Evolutionary conservation across 2,888 invertebrate species (phyloP).

Genomic region (Pachymerium ferrugineum): DNA sequence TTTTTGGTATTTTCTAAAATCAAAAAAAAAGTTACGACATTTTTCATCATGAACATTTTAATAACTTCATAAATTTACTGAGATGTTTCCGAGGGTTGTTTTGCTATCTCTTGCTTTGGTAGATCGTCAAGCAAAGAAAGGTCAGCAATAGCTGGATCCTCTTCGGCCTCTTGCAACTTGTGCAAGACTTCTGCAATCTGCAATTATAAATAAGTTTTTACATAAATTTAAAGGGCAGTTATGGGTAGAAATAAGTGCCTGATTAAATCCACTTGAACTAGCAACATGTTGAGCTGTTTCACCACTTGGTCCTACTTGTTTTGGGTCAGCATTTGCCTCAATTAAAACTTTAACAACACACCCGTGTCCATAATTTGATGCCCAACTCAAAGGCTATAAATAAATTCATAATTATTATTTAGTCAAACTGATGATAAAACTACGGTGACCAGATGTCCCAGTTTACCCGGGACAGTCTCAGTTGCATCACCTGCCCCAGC

Average conservation of each 20-base stretch:
- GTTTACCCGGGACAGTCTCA: too few species aligned
- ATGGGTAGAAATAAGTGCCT: slow-evolving; percentile 38
- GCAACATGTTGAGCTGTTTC: slow-evolving; percentile 44
- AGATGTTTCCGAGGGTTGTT: neutral
- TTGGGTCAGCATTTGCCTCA: slow-evolving; percentile 42
- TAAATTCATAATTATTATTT: neutral
- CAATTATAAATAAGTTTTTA: neutral
- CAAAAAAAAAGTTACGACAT: neutral
- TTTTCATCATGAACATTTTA: neutral
- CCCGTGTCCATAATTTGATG: slow-evolving; percentile 44
- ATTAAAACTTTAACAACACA: slow-evolving; percentile 44
- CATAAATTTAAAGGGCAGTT: neutral
- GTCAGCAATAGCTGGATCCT: neutral
- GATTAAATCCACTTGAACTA: slow-evolving; percentile 39
- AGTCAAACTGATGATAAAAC: slow-evolving; percentile 16
- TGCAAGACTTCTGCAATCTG: slow-evolving; percentile 24
- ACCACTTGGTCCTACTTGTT: slow-evolving; percentile 41
- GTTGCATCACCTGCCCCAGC: neutral
- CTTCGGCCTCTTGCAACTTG: neutral
- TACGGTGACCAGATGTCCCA: too few species aligned
- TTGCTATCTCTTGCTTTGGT: neutral
- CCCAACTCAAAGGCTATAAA: slow-evolving; percentile 46
- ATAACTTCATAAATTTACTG: neutral
- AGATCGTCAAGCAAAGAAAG: neutral
- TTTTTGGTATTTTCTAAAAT: slow-evolving; percentile 10